Conservation (phyloP, 2,797 vertebrate genomes). For the Enteromius paludinosus region DNA sequence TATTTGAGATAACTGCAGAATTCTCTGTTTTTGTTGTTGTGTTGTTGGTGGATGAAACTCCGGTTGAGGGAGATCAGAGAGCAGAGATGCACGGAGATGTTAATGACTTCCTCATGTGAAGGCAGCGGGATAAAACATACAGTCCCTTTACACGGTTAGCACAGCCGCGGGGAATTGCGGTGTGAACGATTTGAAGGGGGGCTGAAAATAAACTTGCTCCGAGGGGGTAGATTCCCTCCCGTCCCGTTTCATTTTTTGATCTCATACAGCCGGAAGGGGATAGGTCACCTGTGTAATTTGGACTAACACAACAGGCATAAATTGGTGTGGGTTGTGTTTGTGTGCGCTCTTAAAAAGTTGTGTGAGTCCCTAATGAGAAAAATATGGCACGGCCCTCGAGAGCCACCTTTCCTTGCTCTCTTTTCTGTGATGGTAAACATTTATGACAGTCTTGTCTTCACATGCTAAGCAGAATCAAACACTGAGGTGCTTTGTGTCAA, state of each 20-base stretch:
- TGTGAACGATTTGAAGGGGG: constrained; percentile 46
- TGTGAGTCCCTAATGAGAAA: constrained; percentile 62
- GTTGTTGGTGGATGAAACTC: constrained; percentile 39
- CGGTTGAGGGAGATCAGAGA: constrained; percentile 47
- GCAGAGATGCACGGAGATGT: constrained; percentile 46
- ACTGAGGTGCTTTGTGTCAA: constrained; percentile 42
- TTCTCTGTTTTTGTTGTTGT: constrained; percentile 7
- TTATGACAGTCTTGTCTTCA: constrained; percentile 40
- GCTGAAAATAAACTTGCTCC: constrained; percentile 61
- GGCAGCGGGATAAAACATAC: constrained; percentile 58
- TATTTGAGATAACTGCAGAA: constrained; percentile 20
- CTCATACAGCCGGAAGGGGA: constrained; percentile 56
- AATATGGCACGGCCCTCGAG: constrained; percentile 52
- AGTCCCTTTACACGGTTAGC: constrained; percentile 59
- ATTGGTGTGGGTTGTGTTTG: constrained; percentile 52
- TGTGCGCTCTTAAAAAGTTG: constrained; percentile 47
- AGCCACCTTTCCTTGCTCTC: constrained; percentile 28
- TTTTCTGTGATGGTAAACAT: constrained; percentile 30
- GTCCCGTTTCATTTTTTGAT: constrained; percentile 55
- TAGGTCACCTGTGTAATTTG: constrained; percentile 64
- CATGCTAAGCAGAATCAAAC: constrained; percentile 44
- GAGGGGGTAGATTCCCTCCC: constrained; percentile 54
- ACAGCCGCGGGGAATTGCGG: constrained; percentile 48
- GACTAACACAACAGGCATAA: constrained; percentile 62
- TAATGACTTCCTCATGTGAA: constrained; percentile 68